Evolutionary conservation across 2,797 vertebrate genomes (phyloP).

Genomic region (Enteromius viviparus): DNA sequence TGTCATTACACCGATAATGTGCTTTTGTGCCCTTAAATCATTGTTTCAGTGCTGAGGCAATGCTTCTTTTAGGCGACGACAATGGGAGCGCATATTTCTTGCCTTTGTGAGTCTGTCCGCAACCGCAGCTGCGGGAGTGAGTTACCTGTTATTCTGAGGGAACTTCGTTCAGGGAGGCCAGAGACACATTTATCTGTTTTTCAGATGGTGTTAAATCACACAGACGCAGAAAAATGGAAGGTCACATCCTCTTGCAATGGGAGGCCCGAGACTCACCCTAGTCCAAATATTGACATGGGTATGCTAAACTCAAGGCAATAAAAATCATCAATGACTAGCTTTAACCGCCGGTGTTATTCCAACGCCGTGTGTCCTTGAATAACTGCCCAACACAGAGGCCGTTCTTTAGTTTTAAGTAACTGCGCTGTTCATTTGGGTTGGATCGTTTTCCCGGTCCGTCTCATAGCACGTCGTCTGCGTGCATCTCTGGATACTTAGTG

Average conservation of each 20-base stretch:
- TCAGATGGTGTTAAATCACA: constrained; percentile 53
- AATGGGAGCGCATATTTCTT: constrained; percentile 1
- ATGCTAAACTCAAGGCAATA: constrained; percentile 68
- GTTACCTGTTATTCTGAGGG: constrained; percentile 38
- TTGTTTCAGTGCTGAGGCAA: neutral
- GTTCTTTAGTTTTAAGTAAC: constrained; percentile 57
- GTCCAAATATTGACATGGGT: constrained; percentile 65
- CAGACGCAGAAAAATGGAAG: constrained; percentile 54
- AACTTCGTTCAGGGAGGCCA: neutral
- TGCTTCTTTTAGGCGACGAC: neutral
- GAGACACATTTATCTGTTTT: constrained; percentile 47
- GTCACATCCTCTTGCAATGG: constrained; percentile 53
- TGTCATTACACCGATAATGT: constrained; percentile 22
- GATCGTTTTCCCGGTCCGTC: constrained; percentile 59
- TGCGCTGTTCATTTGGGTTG: constrained; percentile 64
- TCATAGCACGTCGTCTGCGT: constrained; percentile 35
- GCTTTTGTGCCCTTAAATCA: constrained; percentile 14
- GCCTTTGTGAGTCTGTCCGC: constrained; percentile 21
- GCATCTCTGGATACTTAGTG: constrained; percentile 59
- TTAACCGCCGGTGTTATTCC: constrained; percentile 63
- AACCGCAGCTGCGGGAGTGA: neutral
- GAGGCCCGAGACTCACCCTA: constrained; percentile 47
- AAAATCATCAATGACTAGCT: constrained; percentile 61
- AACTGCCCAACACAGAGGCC: constrained; percentile 55
- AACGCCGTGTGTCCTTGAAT: constrained; percentile 66